Conservation (phyloP, 2,113 vertebrate species). For the Tyto alba region DNA sequence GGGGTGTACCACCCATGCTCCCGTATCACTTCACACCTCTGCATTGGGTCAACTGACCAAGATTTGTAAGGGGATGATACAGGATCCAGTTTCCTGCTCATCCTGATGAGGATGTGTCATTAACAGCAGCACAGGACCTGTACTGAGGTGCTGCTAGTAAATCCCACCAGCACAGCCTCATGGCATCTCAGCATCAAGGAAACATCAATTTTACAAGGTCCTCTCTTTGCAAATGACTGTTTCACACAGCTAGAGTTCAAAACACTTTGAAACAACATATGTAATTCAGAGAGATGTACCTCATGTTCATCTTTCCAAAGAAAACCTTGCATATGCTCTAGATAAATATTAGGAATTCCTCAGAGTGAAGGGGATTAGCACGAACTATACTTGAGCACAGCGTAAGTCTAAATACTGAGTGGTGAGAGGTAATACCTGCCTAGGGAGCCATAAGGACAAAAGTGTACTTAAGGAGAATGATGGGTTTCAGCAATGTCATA, state of each 20-base stretch:
- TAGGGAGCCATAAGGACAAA: slow-evolving; percentile 28
- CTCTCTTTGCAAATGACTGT: not conserved
- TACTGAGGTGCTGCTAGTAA: not conserved
- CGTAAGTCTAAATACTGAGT: not conserved
- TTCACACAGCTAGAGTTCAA: not conserved
- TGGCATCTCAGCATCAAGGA: not conserved
- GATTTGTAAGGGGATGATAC: accelerated
- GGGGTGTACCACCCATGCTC: not conserved
- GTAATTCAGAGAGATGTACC: not conserved
- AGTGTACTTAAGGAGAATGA: slow-evolving; percentile 16
- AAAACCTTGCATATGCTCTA: not conserved
- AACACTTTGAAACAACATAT: accelerated
- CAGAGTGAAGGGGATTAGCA: not conserved
- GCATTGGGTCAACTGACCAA: not conserved
- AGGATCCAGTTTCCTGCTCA: not conserved
- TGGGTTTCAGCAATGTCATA: not conserved
- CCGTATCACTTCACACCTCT: not conserved
- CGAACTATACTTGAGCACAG: not conserved
- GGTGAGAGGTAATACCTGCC: slow-evolving; percentile 16
- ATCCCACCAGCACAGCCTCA: accelerated
- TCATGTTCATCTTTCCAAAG: not conserved
- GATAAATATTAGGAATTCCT: not conserved
- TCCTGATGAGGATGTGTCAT: not conserved
- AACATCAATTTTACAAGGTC: not conserved
- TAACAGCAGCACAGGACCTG: not conserved